phyloP scores from a whole-genome alignment of 2,113 vertebrate genomes.

The Myotis lucifugus region DNA sequence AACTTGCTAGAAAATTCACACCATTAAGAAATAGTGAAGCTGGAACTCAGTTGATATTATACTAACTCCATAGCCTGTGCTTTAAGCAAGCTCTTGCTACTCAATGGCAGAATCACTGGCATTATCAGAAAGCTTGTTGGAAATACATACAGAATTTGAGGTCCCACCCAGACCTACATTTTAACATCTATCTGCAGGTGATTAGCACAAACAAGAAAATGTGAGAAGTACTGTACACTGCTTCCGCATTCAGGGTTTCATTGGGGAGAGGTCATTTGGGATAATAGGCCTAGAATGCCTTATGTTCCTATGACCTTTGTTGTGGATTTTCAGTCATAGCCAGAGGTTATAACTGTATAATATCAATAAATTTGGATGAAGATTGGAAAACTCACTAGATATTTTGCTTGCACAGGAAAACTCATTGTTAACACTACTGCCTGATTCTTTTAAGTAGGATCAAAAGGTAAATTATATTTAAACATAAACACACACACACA shows the following conservation, averaged over 20 bases:
- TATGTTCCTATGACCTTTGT: not conserved
- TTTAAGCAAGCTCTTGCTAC: not conserved
- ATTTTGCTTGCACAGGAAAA: not conserved
- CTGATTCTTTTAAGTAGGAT: not conserved
- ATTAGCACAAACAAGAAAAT: not conserved
- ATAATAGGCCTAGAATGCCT: not conserved
- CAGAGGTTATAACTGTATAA: not conserved
- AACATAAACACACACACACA: not conserved
- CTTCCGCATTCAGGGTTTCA: not conserved
- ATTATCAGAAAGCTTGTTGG: not conserved
- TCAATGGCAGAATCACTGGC: not conserved
- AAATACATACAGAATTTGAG: not conserved
- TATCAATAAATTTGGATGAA: not conserved
- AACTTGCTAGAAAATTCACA: not conserved
- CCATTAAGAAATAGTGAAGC: not conserved
- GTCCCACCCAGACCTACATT: not conserved
- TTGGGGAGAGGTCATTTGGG: not conserved
- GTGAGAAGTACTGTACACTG: not conserved
- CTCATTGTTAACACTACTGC: not conserved
- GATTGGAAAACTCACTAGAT: not conserved
- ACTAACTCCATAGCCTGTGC: not conserved
- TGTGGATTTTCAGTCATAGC: not conserved
- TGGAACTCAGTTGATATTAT: not conserved
- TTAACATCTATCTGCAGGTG: not conserved
- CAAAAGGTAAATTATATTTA: not conserved